Evolutionary conservation across 2,888 invertebrate genomes (phyloP).

Genomic region (Polylopha cassiicola): DNA sequence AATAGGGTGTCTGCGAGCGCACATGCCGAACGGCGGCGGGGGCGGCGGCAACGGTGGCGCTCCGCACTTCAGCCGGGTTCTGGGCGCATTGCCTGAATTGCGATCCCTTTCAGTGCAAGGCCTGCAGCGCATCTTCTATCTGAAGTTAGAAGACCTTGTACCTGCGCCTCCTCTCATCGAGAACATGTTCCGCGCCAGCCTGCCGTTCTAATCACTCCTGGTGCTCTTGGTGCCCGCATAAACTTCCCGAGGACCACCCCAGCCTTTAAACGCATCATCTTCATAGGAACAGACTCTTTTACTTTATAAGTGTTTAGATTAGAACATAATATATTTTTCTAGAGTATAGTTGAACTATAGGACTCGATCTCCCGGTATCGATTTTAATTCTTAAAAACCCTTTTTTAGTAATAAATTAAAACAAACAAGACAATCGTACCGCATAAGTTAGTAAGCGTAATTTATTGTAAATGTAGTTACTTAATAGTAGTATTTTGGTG

Average conservation of each 20-base stretch:
- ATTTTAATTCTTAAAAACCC: conserved; percentile 52
- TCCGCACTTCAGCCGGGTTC: conserved; percentile 94
- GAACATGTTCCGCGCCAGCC: conserved; percentile 95
- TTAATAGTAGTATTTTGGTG: conserved; percentile 62
- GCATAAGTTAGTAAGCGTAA: conserved; percentile 62
- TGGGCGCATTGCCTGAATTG: conserved; percentile 95
- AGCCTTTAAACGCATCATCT: conserved; percentile 62
- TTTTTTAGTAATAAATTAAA: conserved; percentile 37
- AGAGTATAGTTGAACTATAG: conserved; percentile 62
- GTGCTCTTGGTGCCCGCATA: conserved; percentile 26
- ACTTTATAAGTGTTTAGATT: conserved; percentile 67
- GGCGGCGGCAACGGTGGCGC: conserved; percentile 93
- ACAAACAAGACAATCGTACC: conserved; percentile 49
- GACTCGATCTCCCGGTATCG: conserved; percentile 73
- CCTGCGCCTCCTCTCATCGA: conserved; percentile 95
- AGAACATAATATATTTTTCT: conserved; percentile 71
- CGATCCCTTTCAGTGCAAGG: conserved; percentile 95
- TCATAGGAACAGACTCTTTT: conserved; percentile 67
- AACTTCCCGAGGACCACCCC: conserved; percentile 59
- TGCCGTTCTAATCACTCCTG: conserved; percentile 86
- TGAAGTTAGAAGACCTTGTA: conserved; percentile 94
- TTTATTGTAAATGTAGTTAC: conserved; percentile 63
- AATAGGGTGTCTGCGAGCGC: conserved; percentile 95
- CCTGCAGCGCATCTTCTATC: conserved; percentile 94
- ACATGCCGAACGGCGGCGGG: conserved; percentile 92